Base-by-base conservation (phyloP, 2,797 vertebrate genomes). In the Distichodus sexfasciatus region DNA sequence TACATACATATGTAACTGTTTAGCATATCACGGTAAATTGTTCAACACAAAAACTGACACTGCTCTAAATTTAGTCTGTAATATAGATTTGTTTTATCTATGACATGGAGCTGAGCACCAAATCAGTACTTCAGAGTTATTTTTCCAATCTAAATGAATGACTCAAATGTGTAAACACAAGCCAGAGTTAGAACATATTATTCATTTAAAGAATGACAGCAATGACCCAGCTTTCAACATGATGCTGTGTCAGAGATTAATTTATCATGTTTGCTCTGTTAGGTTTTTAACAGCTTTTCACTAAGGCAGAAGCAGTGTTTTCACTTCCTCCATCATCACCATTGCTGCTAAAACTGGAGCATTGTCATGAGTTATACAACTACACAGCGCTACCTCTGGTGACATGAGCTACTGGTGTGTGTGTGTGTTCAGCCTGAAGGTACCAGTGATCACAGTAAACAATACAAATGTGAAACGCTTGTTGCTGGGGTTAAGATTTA, bases 301-400 rank as follows among this genome's bases (percentile, higher is more conserved):
- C 23, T 14, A 60, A 74, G 65, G 60, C 26, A 75, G 67, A 71
- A 75, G 61, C 70, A 38, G 54, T 53, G 59, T 23, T 69, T 66
- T 51, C 66, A 65, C 26, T 64, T 70, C 73, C 54, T 4, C 40
- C 47, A 35, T 58, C 47, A n/a, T 64, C 24, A 50, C 21, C 31
- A 17, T 10, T 12, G 26, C 23, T n/a, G 31, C 24, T 48, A 61
- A 40, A 63, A 70, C 29, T 71, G 61, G 40, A 31, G 43, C 9
- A 31, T 65, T 43, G 60, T 65, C 31, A 46, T 50, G 62, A 31
- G 36, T 69, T 69, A 75, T 53, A 61, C 31, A 48, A 23, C 62
- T 47, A 40, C n/a, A 44, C 59, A 28, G 43, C 47, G 38, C 38
- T 50, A 35, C 55, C 38, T 76, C 40, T 48, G 43, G 72, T 28